phyloP scores from a whole-genome alignment of 2,797 vertebrate species.

The Tolypeutes matacus region DNA sequence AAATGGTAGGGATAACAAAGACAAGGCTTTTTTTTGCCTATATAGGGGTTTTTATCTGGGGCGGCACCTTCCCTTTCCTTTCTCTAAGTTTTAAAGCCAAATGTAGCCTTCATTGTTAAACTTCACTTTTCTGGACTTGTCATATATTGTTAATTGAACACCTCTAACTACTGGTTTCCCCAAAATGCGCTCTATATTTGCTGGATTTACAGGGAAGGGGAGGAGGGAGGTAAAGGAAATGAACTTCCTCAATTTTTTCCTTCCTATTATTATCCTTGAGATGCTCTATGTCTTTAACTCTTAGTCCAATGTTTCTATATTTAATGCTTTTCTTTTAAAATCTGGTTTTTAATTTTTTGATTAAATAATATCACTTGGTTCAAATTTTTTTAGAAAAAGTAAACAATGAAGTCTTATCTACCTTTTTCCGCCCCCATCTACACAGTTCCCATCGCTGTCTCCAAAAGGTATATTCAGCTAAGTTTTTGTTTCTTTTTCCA shows the following conservation, averaged over 20 bases:
- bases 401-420: background rate
- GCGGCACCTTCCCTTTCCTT: background rate
- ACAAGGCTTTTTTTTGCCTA: no score
- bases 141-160: background rate
- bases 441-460: background rate
- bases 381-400: background rate
- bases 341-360: constrained; percentile 40
- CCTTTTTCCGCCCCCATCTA: background rate
- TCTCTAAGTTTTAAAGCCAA: background rate
- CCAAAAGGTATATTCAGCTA: background rate
- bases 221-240: background rate
- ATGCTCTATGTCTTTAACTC: background rate
- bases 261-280: background rate
- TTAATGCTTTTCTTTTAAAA: background rate
- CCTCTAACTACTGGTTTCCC: no score
- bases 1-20: background rate
- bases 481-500: background rate
- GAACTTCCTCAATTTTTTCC: background rate
- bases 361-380: background rate
- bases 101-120: background rate
- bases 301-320: background rate
- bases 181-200: background rate
- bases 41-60: background rate
- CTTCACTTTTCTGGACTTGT: background rate
- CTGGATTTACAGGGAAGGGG: background rate